A percentile compares a stretch with the other conserved stretches of the same genome.
These are phyloP conservation scores for Pica pica DNA, from an alignment of 2,113 vertebrate genomes.

Conservation along the genomic window DNA sequence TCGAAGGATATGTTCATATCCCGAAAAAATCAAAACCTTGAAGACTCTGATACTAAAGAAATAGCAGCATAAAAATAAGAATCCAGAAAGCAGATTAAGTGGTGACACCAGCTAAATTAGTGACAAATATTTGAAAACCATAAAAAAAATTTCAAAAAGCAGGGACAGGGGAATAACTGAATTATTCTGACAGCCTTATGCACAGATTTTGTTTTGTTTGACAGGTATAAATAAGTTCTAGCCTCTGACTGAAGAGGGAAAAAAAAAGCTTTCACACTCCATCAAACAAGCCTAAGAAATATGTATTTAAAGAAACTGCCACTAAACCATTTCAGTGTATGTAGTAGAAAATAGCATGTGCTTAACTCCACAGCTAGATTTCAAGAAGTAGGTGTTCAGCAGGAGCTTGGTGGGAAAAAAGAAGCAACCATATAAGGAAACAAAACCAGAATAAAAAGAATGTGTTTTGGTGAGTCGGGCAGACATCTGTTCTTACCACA, in stretches of 20 bases:
- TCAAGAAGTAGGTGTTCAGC: conserved; percentile 44
- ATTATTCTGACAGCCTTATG: conserved; percentile 25
- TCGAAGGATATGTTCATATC: not conserved
- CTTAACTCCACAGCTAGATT: conserved; percentile 24
- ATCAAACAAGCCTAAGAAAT: conserved; percentile 28
- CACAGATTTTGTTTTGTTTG: conserved; percentile 46
- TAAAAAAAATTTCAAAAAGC: not conserved
- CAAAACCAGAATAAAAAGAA: conserved; percentile 21
- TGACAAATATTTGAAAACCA: not conserved
- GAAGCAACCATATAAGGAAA: conserved; percentile 37
- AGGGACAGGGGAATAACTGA: conserved; percentile 2
- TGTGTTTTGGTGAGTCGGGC: not conserved
- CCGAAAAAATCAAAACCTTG: not conserved
- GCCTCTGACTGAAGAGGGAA: not conserved
- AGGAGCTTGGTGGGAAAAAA: conserved; percentile 2
- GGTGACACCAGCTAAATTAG: not conserved
- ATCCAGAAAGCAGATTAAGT: not conserved
- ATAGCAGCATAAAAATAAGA: not conserved
- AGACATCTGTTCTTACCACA: conserved; percentile 34
- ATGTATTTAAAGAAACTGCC: conserved; percentile 48
- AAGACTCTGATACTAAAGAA: not conserved
- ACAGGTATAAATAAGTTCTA: conserved; percentile 50
- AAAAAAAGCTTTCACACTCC: conserved; percentile 27
- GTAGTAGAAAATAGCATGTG: conserved; percentile 37
- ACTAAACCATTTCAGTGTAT: conserved; percentile 15